Evolutionary conservation across 2,888 invertebrate species (phyloP), one percentile per base, ranked within the genome.

Genomic region (Asteroscopus sphinx): DNA sequence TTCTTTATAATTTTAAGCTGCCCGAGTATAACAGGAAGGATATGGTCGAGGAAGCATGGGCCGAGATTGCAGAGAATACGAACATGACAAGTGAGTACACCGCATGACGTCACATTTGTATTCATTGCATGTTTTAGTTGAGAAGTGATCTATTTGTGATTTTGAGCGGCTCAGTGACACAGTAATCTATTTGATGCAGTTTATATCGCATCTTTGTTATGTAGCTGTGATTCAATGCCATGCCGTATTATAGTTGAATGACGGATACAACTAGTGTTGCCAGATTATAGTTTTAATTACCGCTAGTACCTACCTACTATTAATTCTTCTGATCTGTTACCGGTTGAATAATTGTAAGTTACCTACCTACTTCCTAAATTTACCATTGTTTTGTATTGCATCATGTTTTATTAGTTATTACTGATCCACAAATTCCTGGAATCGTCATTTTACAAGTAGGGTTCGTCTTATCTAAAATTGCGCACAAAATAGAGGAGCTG

Each of bases 21-120:
- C 81, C 80, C 2, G 82, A 81, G 33, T 83, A 83, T 44, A 83
- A 80, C 49, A 73, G 81, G 11, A 83, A 83, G 51, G 83, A 83
- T 42, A 55, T 80, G 37, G 66, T 74, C 0, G 83, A 83, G 8
- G 80, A 80, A 16, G 81, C 80, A 16, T 83, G 83, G 83, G 46
- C 62, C 3, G 72, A 65, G 32, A 76, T 83, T 30, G 76, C 83
- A 16, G 55, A 52, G 3, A 77, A 63, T 32, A 74, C 70, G 16
- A 73, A 77, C 41, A 64, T 83, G 48, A 61, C 80, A 60, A 73
- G 82, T 83, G 55, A 77, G 73, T 66, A 55, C 39, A 36, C 36
- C 42, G 16, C 7, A 28, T 64, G 60, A 61, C 60, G 60, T 67
- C 49, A 60, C 25, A 6, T n/a, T 30, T 35, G 30, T 42, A 13